Evolutionary conservation across 2,888 invertebrate species (phyloP).

Genomic region (Drosophila emarginata): DNA sequence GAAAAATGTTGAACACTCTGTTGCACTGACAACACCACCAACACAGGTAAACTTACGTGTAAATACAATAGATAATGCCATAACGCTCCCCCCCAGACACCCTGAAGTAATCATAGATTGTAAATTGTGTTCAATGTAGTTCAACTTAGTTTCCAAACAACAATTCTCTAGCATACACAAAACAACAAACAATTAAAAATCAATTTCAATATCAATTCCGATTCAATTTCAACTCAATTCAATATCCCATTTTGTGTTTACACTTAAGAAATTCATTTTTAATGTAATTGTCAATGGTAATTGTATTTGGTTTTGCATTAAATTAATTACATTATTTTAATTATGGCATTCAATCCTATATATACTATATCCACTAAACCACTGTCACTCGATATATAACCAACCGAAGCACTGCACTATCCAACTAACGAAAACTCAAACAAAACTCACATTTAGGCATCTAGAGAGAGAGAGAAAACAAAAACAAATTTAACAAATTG

Average conservation of each 20-base stretch:
- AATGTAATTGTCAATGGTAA: conserved; percentile 56
- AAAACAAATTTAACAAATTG: conserved; percentile 7
- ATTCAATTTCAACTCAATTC: conserved; percentile 9
- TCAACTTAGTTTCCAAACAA: conserved; percentile 49
- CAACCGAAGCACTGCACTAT: conserved; percentile 59
- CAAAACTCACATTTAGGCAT: conserved; percentile 20
- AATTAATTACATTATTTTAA: conserved; percentile 24
- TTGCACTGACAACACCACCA: conserved; percentile 84
- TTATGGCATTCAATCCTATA: conserved; percentile 12
- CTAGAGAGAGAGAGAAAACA: neutral
- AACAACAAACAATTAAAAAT: conserved; percentile 6
- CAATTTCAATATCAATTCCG: neutral
- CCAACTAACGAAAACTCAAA: conserved; percentile 13
- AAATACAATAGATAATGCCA: conserved; percentile 41
- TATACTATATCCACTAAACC: neutral
- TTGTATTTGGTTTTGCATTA: conserved; percentile 47
- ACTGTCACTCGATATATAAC: conserved; percentile 38
- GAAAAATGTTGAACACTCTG: conserved; percentile 87
- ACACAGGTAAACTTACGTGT: conserved; percentile 83
- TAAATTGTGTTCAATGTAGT: conserved; percentile 43
- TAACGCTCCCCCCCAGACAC: neutral
- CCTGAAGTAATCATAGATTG: conserved; percentile 5
- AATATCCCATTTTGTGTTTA: conserved; percentile 70
- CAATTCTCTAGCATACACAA: conserved; percentile 11
- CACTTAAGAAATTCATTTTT: conserved; percentile 73